Evolutionary conservation across 2,113 vertebrate genomes (phyloP).

Genomic region (Poicephalus meyeri): DNA sequence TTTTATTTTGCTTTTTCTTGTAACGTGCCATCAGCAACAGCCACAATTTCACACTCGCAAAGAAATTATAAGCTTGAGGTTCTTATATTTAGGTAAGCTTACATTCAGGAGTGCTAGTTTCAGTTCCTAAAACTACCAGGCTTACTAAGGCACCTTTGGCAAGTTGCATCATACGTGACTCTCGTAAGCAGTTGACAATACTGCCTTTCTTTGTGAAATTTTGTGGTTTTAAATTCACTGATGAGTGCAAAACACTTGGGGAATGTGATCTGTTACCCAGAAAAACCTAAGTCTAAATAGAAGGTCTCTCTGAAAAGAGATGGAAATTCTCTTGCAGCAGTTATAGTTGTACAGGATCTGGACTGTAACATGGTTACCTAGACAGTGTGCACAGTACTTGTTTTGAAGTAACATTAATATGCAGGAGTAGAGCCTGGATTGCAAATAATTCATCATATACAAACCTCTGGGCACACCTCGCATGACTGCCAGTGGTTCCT

Average conservation of each 20-base stretch:
- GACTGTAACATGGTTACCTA: not conserved
- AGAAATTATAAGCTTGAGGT: not conserved
- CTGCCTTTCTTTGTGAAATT: not conserved
- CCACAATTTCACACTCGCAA: not conserved
- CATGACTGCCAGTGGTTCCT: not conserved
- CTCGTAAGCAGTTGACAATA: not conserved
- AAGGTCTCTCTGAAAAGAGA: not conserved
- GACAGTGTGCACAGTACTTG: not conserved
- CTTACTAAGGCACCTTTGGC: not conserved
- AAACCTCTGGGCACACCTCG: not conserved
- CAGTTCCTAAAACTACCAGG: not conserved
- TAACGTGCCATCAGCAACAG: not conserved
- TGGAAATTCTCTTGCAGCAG: not conserved
- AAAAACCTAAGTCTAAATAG: not conserved
- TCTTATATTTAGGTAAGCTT: not conserved
- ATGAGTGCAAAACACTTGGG: not conserved
- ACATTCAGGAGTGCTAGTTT: not conserved
- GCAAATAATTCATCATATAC: not conserved
- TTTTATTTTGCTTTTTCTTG: constrained; percentile 1
- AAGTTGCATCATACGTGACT: not conserved
- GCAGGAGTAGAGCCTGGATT: not conserved
- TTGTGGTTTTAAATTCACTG: not conserved
- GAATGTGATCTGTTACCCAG: not conserved
- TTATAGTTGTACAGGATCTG: not conserved
- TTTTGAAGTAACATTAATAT: not conserved